A percentile compares a stretch with the other conserved stretches of the same genome.
Evolutionary conservation across 2,888 invertebrate species (phyloP).

Genomic region (Dryobota labecula): DNA sequence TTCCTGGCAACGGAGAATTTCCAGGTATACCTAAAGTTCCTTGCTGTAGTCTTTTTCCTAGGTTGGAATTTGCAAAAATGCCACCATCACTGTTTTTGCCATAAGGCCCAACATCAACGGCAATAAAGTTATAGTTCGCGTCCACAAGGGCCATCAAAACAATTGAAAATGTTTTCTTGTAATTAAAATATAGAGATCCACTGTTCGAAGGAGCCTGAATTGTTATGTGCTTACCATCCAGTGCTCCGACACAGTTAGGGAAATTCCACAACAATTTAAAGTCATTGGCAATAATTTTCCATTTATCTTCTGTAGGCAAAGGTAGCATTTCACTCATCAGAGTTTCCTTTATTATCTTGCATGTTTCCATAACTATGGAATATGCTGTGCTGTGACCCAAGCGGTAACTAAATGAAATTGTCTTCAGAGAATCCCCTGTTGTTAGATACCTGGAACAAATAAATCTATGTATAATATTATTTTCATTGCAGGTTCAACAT

Average conservation of each 20-base stretch:
- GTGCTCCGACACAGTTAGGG: constrained; percentile 33
- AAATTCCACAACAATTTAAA: constrained; percentile 32
- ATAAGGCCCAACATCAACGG: constrained; percentile 49
- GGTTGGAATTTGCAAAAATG: too few relatives aligned
- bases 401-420: constrained; percentile 59
- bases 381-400: constrained; percentile 57
- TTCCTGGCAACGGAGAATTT: too few relatives aligned
- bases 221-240: constrained; percentile 32
- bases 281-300: constrained; percentile 38
- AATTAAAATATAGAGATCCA: constrained; percentile 52
- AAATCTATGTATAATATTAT: constrained; percentile 55
- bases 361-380: constrained; percentile 59
- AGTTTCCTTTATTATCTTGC: constrained; percentile 42
- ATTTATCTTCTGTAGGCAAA: constrained; percentile 38
- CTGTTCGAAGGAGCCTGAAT: constrained; percentile 29
- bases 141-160: constrained; percentile 57
- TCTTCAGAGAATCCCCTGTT: constrained; percentile 64
- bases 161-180: constrained; percentile 55
- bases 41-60: too few relatives aligned
- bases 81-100: constrained; percentile 27
- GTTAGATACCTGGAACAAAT: constrained; percentile 63
- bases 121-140: constrained; percentile 54
- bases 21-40: too few relatives aligned
- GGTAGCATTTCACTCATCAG: constrained; percentile 42
- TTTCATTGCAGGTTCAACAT: constrained; percentile 47